Evolutionary conservation across 2,797 vertebrate genomes (phyloP).

Genomic region (Dermochelys coriacea): DNA sequence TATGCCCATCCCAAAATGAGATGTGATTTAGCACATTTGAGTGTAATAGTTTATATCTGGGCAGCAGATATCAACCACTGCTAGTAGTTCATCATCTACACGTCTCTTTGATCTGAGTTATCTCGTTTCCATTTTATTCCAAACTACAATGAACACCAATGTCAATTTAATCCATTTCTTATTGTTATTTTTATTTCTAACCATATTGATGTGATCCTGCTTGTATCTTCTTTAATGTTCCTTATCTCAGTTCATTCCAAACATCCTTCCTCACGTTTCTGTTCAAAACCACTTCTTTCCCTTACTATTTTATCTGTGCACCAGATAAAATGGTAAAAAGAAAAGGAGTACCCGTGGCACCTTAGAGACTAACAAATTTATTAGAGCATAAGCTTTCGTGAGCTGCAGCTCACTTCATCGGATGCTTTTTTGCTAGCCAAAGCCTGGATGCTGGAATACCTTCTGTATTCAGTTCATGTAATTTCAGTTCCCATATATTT

Average conservation of each 20-base stretch:
- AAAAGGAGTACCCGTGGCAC: too few species aligned
- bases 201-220: neutral
- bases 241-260: neutral
- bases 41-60: neutral
- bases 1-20: rapidly evolving
- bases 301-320: neutral
- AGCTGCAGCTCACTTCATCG: too few species aligned
- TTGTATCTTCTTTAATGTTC: neutral
- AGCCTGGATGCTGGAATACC: neutral
- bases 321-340: neutral
- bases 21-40: neutral
- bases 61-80: neutral
- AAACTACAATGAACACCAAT: neutral
- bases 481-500: neutral
- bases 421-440: neutral
- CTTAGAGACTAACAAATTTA: too few species aligned
- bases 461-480: neutral
- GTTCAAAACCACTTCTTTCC: neutral
- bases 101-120: neutral
- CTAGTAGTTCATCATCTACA: neutral
- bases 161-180: neutral
- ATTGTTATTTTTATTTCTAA: neutral
- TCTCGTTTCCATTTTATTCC: neutral
- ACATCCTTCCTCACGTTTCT: neutral
- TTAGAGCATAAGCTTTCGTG: too few species aligned